phyloP scores from a whole-genome alignment of 2,888 invertebrate species.

The Cryptocheilus praepositus region DNA sequence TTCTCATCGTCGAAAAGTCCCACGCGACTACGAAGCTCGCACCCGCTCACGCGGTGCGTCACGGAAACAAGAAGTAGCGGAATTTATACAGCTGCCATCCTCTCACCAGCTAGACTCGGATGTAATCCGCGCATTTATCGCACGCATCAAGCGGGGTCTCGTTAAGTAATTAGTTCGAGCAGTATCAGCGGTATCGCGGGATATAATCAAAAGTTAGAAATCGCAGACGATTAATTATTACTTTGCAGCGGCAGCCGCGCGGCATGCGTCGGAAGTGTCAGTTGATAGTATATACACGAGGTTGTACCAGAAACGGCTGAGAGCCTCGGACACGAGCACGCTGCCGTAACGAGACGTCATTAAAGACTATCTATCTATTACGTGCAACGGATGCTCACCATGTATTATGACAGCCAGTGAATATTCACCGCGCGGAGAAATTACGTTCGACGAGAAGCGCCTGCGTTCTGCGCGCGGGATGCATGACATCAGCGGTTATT shows the following conservation, averaged over 20 bases:
- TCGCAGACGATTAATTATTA: conserved; percentile 32
- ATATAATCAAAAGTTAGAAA: conserved; percentile 41
- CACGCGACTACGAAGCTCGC: too few species aligned
- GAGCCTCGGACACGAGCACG: conserved; percentile 29
- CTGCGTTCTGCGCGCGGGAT: too few species aligned
- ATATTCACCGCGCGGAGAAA: conserved; percentile 31
- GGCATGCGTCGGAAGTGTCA: conserved; percentile 30
- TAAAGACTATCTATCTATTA: conserved; percentile 39
- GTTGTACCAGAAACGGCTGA: conserved; percentile 17
- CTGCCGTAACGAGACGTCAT: conserved; percentile 44
- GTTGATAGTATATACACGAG: conserved; percentile 19
- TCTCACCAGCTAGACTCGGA: conserved; percentile 1
- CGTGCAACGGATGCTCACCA: conserved; percentile 36
- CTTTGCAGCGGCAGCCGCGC: conserved; percentile 9
- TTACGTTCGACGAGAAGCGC: not conserved
- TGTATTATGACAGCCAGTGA: conserved; percentile 43
- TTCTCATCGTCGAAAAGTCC: too few species aligned
- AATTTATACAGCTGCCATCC: conserved; percentile 2
- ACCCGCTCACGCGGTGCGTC: not conserved
- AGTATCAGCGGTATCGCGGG: conserved; percentile 40
- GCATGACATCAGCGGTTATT: too few species aligned
- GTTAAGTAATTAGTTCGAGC: conserved; percentile 43
- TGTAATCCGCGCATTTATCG: conserved; percentile 19
- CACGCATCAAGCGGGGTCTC: conserved; percentile 28
- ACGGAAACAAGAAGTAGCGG: conserved; percentile 1